Evolutionary conservation across 2,888 invertebrate species (phyloP), one percentile per base, ranked within the genome.

Genomic region (Apodemia mormo): DNA sequence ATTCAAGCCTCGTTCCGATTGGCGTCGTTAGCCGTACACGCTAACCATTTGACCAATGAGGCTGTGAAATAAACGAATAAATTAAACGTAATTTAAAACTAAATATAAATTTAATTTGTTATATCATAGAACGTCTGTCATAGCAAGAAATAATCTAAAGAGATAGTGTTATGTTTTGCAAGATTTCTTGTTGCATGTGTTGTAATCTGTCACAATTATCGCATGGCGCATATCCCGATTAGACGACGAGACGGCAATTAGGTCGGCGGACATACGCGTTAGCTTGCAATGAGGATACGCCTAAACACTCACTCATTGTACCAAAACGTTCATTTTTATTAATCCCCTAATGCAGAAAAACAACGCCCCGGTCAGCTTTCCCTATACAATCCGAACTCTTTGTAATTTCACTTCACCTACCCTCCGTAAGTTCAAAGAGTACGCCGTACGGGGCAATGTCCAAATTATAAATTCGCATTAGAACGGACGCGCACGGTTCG

Each of bases 401-500:
- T 90, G 87, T 88, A 85, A 87, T 86, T 88, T 86, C 87, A 87
- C 87, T 87, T 87, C 75, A 79, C 85, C 87, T 88, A 85, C 85
- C 82, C 81, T 79, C 77, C 65, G 71, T 67, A 80, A 88, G 90
- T 92, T 92, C 92, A 92, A 93, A 93, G 92, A 92, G 90, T 82
- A 80, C 84, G 82, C 86, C 10, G 2, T 49, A 78, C 85, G 86
- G 89, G 89, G 90, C 91, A 86, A 92, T 88, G 92, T 91, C 92
- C 93, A 92, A 93, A 93, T 93, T 93, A 93, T 93, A 92, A 93
- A 93, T 93, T 92, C 93, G 92, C 92, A 92, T 92, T 92, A 93
- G 92, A 92, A 92, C 92, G 92, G 92, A 92, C 92, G 91, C 91
- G 90, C 89, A 92, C 89, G 93, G 91, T 93, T 93, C 93, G 92